These are phyloP conservation scores for Bufo bufo DNA, from an alignment of 2,113 vertebrate genomes.

Conservation along the genomic window DNA sequence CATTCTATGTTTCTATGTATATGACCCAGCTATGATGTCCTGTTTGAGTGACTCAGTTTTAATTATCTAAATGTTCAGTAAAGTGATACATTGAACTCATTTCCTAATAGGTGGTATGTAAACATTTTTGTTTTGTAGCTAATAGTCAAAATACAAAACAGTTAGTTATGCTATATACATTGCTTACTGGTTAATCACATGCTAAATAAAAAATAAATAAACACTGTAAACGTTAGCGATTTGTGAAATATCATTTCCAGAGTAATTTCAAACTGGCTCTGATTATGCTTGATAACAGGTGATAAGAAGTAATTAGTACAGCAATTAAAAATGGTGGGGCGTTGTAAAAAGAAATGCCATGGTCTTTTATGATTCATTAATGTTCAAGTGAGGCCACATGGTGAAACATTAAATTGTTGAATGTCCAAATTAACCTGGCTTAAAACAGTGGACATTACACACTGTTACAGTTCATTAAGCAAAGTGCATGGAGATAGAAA, in stretches of 20 bases:
- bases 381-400: conserved; percentile 42
- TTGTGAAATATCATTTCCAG: conserved; percentile 47
- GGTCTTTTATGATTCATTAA: conserved; percentile 57
- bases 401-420: conserved; percentile 16
- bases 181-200: background rate
- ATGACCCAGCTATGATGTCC: too few relatives aligned
- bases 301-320: conserved; percentile 77
- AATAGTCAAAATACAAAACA: background rate
- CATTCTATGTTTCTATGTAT: too few relatives aligned
- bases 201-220: background rate
- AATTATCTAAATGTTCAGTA: too few relatives aligned
- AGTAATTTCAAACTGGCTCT: conserved; percentile 81
- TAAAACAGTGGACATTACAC: background rate
- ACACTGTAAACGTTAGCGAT: background rate
- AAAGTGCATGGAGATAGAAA: background rate
- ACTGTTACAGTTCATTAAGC: background rate
- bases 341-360: conserved; percentile 57
- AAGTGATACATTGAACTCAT: too few relatives aligned
- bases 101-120: too few relatives aligned
- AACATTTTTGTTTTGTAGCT: too few relatives aligned
- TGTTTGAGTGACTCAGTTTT: too few relatives aligned
- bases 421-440: background rate
- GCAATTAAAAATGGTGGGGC: conserved; percentile 74
- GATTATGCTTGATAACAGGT: conserved; percentile 77
- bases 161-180: background rate